Evolutionary conservation across 2,113 vertebrate species (phyloP).

Genomic region (Plectropomus leopardus): DNA sequence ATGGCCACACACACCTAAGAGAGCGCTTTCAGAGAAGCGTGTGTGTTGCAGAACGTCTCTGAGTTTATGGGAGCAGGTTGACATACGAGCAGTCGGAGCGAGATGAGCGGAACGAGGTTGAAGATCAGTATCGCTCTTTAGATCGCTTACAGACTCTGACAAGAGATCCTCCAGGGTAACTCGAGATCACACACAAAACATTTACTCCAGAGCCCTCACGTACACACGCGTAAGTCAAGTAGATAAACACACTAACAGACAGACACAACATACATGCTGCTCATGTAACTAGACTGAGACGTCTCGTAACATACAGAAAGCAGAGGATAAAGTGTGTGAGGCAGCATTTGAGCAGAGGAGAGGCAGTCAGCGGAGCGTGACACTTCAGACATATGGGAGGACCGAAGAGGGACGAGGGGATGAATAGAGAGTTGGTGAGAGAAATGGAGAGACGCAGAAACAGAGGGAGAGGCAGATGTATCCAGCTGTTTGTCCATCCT

Average conservation of each 20-base stretch:
- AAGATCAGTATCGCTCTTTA: conserved; percentile 35
- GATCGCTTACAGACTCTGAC: conserved; percentile 38
- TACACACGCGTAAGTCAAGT: background rate
- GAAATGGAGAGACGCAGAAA: conserved; percentile 58
- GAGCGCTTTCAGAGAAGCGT: background rate
- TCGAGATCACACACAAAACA: background rate
- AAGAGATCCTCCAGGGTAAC: conserved; percentile 22
- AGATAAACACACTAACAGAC: background rate
- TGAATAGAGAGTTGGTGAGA: conserved; percentile 54
- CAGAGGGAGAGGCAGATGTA: conserved; percentile 63
- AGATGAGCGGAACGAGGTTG: background rate
- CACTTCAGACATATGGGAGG: conserved; percentile 74
- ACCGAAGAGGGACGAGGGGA: conserved; percentile 56
- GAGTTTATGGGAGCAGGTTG: conserved; percentile 8
- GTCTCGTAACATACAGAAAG: conserved; percentile 3
- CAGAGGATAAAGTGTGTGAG: background rate
- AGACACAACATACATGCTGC: background rate
- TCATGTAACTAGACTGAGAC: background rate
- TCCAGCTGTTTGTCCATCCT: conserved; percentile 85
- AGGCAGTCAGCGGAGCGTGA: conserved; percentile 59
- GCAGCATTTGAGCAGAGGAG: conserved; percentile 2
- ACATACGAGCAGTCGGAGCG: background rate
- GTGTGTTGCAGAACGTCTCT: background rate
- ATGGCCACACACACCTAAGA: background rate
- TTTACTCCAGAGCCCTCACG: background rate